These are phyloP conservation scores for Diplodus puntazzo DNA, from an alignment of 2,797 vertebrate genomes.

Conservation along the genomic window DNA sequence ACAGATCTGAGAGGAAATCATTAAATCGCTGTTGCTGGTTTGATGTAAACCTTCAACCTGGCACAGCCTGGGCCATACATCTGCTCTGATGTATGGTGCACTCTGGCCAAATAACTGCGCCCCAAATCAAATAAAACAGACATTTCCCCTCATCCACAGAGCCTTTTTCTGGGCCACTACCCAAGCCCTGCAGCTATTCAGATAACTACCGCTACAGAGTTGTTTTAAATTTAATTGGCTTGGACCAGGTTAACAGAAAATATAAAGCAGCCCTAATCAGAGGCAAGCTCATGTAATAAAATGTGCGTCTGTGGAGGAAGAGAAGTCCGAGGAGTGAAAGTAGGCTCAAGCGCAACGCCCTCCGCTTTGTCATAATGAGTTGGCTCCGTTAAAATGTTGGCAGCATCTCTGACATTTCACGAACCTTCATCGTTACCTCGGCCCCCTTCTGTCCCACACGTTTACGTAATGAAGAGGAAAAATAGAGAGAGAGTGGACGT, in stretches of 20 bases:
- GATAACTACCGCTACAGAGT: constrained; percentile 59
- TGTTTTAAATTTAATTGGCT: constrained; percentile 58
- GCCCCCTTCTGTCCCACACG: constrained; percentile 68
- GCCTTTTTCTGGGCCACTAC: constrained; percentile 47
- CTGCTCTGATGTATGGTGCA: constrained; percentile 55
- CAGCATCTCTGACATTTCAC: constrained; percentile 76
- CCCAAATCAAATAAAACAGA: constrained; percentile 67
- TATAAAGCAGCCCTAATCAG: constrained; percentile 45
- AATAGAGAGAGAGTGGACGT: constrained; percentile 22
- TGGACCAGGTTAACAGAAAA: constrained; percentile 60
- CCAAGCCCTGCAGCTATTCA: constrained; percentile 56
- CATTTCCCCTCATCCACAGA: constrained; percentile 42
- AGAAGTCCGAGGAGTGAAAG: constrained; percentile 22
- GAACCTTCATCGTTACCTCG: constrained; percentile 65
- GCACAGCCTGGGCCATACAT: constrained; percentile 53
- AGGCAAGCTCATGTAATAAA: constrained; percentile 47
- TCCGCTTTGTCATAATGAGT: constrained; percentile 59
- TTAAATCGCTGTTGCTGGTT: constrained; percentile 39
- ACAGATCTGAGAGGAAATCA: constrained; percentile 30
- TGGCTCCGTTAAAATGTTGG: constrained; percentile 58
- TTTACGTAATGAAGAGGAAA: constrained; percentile 47
- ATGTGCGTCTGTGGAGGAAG: constrained; percentile 37
- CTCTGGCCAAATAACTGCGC: constrained; percentile 49
- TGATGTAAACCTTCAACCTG: constrained; percentile 30
- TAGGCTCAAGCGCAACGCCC: constrained; percentile 26